Percentiles rank a stretch among this genome's conserved stretches.
These are phyloP conservation scores for Arge pagana DNA, from an alignment of 2,888 invertebrate genomes.

Conservation along the genomic window DNA sequence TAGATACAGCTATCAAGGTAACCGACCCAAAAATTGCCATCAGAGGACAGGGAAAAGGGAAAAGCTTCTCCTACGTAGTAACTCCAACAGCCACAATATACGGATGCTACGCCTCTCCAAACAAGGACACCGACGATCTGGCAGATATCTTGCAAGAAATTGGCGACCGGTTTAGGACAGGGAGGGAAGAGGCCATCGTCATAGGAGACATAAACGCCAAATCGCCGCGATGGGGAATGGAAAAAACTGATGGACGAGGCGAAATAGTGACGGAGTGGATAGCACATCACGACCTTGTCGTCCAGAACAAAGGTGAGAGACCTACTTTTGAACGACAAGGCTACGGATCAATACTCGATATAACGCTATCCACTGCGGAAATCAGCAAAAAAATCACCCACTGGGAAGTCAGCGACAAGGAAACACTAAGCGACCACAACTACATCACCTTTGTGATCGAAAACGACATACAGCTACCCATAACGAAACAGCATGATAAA, in stretches of 20 bases:
- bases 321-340: background rate
- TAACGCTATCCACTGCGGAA: background rate
- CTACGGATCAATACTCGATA: background rate
- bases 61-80: constrained; percentile 22
- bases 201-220: background rate
- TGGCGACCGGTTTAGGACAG: constrained; percentile 9
- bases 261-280: background rate
- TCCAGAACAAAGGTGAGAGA: background rate
- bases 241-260: background rate
- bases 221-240: background rate
- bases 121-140: constrained; percentile 16
- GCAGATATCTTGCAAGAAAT: constrained; percentile 24
- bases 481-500: too few species aligned
- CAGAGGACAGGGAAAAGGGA: constrained; percentile 20
- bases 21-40: constrained; percentile 13
- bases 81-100: constrained; percentile 14
- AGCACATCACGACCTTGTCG: background rate
- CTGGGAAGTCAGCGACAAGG: background rate
- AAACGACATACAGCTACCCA: constrained; percentile 14
- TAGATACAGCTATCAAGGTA: constrained; percentile 27
- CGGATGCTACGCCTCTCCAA: constrained; percentile 22
- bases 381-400: background rate
- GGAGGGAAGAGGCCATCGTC: constrained; percentile 19
- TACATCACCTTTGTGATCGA: constrained; percentile 4
- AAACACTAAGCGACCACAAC: background rate